A percentile compares a stretch with the other conserved stretches of the same genome.
Evolutionary conservation across 2,113 vertebrate species (phyloP).

Genomic region (Crotalus horridus): DNA sequence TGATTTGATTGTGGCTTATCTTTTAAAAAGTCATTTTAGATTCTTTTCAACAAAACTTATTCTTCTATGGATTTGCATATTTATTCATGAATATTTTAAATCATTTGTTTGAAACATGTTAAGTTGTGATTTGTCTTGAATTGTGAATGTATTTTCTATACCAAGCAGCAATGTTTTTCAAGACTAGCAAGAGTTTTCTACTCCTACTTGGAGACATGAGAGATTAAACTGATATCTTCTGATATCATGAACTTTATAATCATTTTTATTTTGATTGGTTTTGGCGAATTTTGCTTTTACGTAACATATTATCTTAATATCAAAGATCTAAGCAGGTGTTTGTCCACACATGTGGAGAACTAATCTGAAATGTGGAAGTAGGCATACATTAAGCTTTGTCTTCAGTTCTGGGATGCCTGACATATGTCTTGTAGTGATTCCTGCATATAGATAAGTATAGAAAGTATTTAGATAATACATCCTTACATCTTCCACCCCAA

Average conservation of each 20-base stretch:
- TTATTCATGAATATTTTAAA: neutral
- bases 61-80: neutral
- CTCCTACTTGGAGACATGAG: neutral
- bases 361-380: neutral
- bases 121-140: neutral
- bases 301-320: neutral
- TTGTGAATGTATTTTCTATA: neutral
- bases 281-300: neutral
- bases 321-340: neutral
- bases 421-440: too few species aligned
- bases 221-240: neutral
- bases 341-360: neutral
- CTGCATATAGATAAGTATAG: neutral
- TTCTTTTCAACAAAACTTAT: neutral
- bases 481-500: neutral
- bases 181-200: neutral
- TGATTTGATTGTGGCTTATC: neutral
- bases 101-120: neutral
- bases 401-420: neutral
- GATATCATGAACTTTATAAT: neutral
- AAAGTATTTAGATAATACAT: neutral
- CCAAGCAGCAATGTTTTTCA: neutral
- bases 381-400: neutral
- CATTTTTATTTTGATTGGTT: neutral
- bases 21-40: neutral